Conservation (phyloP, 2,797 vertebrate genomes). For the Knipowitschia caucasica region DNA sequence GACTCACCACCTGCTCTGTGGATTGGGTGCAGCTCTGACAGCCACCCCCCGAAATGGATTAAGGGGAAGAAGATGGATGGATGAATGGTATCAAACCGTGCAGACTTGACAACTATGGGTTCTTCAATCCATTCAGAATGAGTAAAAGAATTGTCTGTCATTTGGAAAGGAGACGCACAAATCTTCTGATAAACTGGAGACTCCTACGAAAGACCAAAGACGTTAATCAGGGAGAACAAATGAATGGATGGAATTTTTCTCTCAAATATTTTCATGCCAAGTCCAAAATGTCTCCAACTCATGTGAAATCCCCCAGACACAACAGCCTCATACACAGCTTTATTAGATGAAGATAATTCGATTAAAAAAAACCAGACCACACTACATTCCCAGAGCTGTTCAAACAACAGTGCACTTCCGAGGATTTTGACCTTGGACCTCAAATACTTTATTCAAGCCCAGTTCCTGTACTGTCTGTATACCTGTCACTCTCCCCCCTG, state of each 20-base stretch:
- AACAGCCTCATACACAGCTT: constrained; percentile 4
- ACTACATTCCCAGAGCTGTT: neutral
- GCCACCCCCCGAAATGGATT: too few species aligned
- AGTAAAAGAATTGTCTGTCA: too few species aligned
- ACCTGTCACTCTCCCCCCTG: constrained; percentile 17
- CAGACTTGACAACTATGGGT: too few species aligned
- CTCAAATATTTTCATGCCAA: neutral
- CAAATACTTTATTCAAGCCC: constrained; percentile 27
- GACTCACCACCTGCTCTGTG: too few species aligned
- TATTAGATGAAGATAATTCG: constrained; percentile 4
- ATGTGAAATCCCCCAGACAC: constrained; percentile 6
- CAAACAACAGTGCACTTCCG: constrained; percentile 16
- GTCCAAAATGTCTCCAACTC: neutral
- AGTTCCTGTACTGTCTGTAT: constrained; percentile 4
- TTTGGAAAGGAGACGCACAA: too few species aligned
- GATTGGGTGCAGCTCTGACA: too few species aligned
- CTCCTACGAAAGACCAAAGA: neutral
- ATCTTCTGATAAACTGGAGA: neutral
- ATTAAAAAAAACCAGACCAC: constrained; percentile 2
- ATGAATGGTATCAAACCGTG: too few species aligned
- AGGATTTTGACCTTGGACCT: constrained; percentile 29
- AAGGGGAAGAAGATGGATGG: too few species aligned
- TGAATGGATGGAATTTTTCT: neutral
- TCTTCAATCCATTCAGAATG: too few species aligned
- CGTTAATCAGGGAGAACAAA: neutral